These are phyloP conservation scores for Apis laboriosa DNA, from an alignment of 1,140 invertebrate genomes.

Conservation along the genomic window DNA sequence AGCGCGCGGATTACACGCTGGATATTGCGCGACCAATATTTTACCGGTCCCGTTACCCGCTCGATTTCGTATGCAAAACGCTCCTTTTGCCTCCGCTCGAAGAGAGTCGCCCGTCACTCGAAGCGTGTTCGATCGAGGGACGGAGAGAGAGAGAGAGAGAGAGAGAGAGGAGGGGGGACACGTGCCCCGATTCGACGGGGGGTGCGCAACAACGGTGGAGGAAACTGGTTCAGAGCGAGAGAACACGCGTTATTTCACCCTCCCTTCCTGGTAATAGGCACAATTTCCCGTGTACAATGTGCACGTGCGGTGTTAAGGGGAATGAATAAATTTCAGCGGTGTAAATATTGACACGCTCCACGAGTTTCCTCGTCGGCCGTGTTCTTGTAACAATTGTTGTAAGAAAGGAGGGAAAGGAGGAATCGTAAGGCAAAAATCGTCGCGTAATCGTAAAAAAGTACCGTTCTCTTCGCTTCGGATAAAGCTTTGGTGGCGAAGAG, in stretches of 20 bases:
- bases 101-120: slow-evolving; percentile 9
- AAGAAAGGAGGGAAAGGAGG: too few species aligned
- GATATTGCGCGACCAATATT: slow-evolving; percentile 38
- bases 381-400: not conserved
- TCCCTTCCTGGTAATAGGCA: not conserved
- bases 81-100: too few species aligned
- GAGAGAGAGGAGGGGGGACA: not conserved
- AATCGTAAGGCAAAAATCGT: too few species aligned
- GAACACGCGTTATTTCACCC: slow-evolving; percentile 30
- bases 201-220: not conserved
- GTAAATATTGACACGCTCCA: not conserved
- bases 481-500: too few species aligned
- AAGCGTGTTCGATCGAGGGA: slow-evolving; percentile 39
- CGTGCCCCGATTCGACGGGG: slow-evolving; percentile 34
- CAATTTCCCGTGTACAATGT: slow-evolving; percentile 14
- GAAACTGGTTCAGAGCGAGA: not conserved
- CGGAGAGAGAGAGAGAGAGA: too few species aligned
- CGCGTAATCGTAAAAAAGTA: too few species aligned
- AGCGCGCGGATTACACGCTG: slow-evolving; percentile 40
- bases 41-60: not conserved
- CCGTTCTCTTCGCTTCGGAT: too few species aligned
- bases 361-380: too few species aligned
- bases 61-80: slow-evolving; percentile 45
- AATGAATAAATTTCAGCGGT: not conserved
- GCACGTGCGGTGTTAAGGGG: not conserved